These are phyloP conservation scores for Anaspis maculata DNA, from an alignment of 2,888 invertebrate species.

Conservation along the genomic window DNA sequence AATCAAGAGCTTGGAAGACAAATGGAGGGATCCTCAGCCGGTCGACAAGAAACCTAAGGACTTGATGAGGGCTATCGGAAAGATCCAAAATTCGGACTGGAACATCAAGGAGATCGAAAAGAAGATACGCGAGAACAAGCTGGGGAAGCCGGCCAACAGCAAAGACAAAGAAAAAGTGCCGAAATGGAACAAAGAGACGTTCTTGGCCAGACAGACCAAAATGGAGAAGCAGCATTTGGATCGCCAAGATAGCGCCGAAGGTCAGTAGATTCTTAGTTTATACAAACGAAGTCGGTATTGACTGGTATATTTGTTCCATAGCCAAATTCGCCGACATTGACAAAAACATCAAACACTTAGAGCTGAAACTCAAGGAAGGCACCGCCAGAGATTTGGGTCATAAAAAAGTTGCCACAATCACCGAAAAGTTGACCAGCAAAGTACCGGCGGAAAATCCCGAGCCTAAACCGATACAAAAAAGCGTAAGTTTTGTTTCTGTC, in stretches of 20 bases:
- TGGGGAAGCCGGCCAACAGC: conserved; percentile 51
- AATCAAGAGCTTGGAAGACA: conserved; percentile 70
- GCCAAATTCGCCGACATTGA: conserved; percentile 67
- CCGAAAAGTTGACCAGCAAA: conserved; percentile 62
- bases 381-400: conserved; percentile 56
- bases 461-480: conserved; percentile 39
- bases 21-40: conserved; percentile 53
- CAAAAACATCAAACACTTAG: conserved; percentile 60
- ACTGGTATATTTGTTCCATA: conserved; percentile 15
- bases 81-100: conserved; percentile 85
- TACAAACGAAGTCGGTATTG: no score
- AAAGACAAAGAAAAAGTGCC: conserved; percentile 66
- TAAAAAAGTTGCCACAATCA: conserved; percentile 80
- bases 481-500: conserved; percentile 45
- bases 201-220: conserved; percentile 59
- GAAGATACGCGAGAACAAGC: conserved; percentile 72
- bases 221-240: conserved; percentile 58
- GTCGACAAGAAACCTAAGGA: conserved; percentile 76
- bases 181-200: conserved; percentile 84
- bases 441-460: conserved; percentile 23
- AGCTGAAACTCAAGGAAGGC: conserved; percentile 71
- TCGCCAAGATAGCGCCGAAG: conserved; percentile 49
- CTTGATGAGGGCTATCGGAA: conserved; percentile 77
- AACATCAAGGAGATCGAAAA: conserved; percentile 85
- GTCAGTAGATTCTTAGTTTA: conserved; percentile 16